phyloP scores from a whole-genome alignment of 1,140 invertebrate genomes.

The Zaprionus camerounensis region DNA sequence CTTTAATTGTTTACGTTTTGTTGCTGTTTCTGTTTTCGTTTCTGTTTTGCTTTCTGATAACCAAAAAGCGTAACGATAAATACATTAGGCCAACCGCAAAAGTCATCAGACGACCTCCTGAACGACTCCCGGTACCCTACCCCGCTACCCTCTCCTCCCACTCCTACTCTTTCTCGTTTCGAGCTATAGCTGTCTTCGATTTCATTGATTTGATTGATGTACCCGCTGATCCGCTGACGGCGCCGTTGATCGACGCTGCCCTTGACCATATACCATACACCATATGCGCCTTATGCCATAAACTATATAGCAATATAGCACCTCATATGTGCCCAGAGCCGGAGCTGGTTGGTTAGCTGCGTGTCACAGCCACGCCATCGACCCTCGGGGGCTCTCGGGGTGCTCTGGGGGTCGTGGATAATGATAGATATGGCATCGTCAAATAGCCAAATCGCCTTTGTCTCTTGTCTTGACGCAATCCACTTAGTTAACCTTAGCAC shows the following conservation, averaged over 20 bases:
- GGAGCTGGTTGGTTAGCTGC: slow-evolving; percentile 43
- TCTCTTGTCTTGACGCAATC: slow-evolving; percentile 46
- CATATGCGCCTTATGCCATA: slow-evolving; percentile 29
- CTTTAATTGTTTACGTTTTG: slow-evolving; percentile 30
- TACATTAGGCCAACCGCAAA: slow-evolving; percentile 61
- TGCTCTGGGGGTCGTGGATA: slow-evolving; percentile 53
- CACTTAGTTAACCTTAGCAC: slow-evolving; percentile 72
- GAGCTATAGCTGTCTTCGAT: slow-evolving; percentile 67
- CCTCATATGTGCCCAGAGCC: slow-evolving; percentile 20
- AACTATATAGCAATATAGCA: slow-evolving; percentile 41
- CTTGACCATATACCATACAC: slow-evolving; percentile 67
- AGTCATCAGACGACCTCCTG: slow-evolving; percentile 51
- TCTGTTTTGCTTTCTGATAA: slow-evolving; percentile 40
- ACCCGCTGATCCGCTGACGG: slow-evolving; percentile 70
- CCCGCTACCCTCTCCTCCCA: not conserved
- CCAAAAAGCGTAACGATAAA: slow-evolving; percentile 54
- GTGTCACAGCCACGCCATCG: slow-evolving; percentile 65
- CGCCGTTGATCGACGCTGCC: slow-evolving; percentile 48
- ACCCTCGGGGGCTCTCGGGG: slow-evolving; percentile 56
- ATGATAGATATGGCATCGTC: slow-evolving; percentile 53
- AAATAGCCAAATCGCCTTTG: slow-evolving; percentile 59
- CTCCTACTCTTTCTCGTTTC: slow-evolving; percentile 15
- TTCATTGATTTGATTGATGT: slow-evolving; percentile 79
- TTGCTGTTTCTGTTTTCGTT: slow-evolving; percentile 28
- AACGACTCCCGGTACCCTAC: not conserved